Conservation (phyloP, 2,797 vertebrate genomes). For the Helarctos malayanus region DNA sequence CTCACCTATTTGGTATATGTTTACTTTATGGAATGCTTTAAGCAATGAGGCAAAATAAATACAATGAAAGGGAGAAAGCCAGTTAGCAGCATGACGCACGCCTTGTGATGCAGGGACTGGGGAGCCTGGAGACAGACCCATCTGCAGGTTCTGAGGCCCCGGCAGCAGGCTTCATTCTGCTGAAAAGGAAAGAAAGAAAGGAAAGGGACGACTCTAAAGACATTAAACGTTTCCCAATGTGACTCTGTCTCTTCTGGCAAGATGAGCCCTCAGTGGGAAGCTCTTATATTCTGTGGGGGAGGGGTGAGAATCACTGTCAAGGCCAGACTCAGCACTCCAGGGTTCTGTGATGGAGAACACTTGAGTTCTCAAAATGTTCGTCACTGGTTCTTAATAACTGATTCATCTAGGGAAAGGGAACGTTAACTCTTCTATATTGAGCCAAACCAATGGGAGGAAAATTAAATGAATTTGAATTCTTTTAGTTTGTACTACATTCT, state of each 20-base stretch:
- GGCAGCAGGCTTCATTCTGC: background rate
- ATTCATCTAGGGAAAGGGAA: constrained; percentile 36
- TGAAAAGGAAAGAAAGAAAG: background rate
- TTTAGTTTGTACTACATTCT: constrained; percentile 64
- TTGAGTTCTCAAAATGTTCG: background rate
- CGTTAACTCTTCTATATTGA: constrained; percentile 53
- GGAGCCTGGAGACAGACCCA: background rate
- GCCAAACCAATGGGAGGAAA: constrained; percentile 32
- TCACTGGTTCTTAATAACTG: background rate
- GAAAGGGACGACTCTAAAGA: accelerated
- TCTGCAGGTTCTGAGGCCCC: background rate
- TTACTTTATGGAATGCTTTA: background rate
- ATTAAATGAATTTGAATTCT: constrained; percentile 44
- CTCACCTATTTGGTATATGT: background rate
- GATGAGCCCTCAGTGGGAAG: too few relatives aligned
- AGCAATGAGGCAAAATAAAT: background rate
- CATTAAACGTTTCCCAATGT: accelerated
- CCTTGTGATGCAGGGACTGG: background rate
- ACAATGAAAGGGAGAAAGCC: background rate
- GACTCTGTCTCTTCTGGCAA: background rate
- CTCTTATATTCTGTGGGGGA: background rate
- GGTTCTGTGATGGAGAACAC: background rate
- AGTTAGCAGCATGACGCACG: accelerated
- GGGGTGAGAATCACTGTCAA: too few relatives aligned
- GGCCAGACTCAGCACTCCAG: background rate